Conservation (phyloP, 92 coral and sea anemone species). For the Actinostola sp. region DNA sequence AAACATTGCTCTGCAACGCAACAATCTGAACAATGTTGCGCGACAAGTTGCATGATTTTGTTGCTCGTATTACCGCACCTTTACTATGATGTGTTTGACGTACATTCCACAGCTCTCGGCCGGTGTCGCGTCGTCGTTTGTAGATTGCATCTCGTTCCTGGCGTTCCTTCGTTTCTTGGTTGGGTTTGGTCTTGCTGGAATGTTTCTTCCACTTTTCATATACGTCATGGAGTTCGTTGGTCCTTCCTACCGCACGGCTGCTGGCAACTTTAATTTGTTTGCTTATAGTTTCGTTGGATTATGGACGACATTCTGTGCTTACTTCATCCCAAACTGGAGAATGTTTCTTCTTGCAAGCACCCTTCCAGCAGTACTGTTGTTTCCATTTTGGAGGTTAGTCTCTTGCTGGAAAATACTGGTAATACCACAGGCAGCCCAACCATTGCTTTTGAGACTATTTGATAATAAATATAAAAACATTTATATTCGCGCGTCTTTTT, state of each 20-base stretch:
- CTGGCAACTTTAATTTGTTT: constrained; percentile 24
- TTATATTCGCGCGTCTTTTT: no score
- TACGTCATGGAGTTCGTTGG: constrained; percentile 56
- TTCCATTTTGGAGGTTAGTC: constrained; percentile 53
- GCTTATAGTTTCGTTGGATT: constrained; percentile 23
- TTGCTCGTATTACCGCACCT: no score
- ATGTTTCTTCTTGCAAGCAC: constrained; percentile 13
- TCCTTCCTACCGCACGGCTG: constrained; percentile 34
- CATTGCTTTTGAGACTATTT: no score
- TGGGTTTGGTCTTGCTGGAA: constrained; percentile 44
- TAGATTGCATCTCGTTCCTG: constrained; percentile 29
- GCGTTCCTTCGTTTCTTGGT: constrained; percentile 58
- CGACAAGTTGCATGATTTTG: no score
- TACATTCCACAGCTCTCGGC: no score
- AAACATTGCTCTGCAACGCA: no score
- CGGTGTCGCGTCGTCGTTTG: constrained; percentile 40
- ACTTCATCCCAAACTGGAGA: constrained; percentile 46
- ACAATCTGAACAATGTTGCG: no score
- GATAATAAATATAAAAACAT: no score
- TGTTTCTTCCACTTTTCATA: constrained; percentile 37
- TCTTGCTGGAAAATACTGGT: no score
- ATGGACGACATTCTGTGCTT: constrained; percentile 11
- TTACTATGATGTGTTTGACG: no score
- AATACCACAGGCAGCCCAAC: no score
- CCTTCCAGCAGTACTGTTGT: constrained; percentile 35